Percentiles rank a stretch among this genome's conserved stretches.
Conservation (phyloP, 2,797 vertebrate genomes). For the Leucoraja ocellata region DNA sequence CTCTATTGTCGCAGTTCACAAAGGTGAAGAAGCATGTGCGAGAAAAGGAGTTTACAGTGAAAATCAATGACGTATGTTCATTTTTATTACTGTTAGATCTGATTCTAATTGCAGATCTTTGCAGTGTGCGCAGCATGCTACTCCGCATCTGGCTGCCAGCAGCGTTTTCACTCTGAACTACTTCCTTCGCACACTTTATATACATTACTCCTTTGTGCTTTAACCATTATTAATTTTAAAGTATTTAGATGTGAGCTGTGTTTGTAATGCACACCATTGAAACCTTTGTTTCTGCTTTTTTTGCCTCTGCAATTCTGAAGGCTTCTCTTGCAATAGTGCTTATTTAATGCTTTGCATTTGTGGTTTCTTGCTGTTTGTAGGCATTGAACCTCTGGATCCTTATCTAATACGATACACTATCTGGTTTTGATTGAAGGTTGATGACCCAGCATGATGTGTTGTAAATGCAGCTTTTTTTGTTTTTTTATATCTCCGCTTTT, state of each 20-base stretch:
- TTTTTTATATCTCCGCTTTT: conserved; percentile 44
- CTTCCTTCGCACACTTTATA: conserved; percentile 56
- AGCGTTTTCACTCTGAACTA: conserved; percentile 55
- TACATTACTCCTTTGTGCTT: conserved; percentile 38
- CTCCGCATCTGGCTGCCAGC: conserved; percentile 70
- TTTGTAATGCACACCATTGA: conserved; percentile 32
- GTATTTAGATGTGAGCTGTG: conserved; percentile 37
- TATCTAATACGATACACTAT: background rate
- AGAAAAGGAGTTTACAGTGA: conserved; percentile 99
- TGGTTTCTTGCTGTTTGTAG: conserved; percentile 44
- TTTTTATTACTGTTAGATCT: conserved; percentile 81
- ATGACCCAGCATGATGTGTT: conserved; percentile 31
- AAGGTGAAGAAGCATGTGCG: conserved; percentile 99
- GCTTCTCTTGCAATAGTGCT: conserved; percentile 49
- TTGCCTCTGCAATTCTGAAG: conserved; percentile 44
- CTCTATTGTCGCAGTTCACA: conserved; percentile 89
- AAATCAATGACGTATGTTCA: conserved; percentile 99
- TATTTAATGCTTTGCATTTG: conserved; percentile 47
- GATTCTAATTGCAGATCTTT: conserved; percentile 65
- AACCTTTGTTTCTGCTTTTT: conserved; percentile 51
- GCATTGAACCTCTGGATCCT: background rate
- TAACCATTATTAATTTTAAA: conserved; percentile 43
- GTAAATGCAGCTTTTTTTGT: conserved; percentile 38
- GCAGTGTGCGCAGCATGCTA: conserved; percentile 60
- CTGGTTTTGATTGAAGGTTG: conserved; percentile 31